Evolutionary conservation across 2,113 vertebrate species (phyloP), one percentile per base, ranked within the genome.

Genomic region (Takifugu flavidus): DNA sequence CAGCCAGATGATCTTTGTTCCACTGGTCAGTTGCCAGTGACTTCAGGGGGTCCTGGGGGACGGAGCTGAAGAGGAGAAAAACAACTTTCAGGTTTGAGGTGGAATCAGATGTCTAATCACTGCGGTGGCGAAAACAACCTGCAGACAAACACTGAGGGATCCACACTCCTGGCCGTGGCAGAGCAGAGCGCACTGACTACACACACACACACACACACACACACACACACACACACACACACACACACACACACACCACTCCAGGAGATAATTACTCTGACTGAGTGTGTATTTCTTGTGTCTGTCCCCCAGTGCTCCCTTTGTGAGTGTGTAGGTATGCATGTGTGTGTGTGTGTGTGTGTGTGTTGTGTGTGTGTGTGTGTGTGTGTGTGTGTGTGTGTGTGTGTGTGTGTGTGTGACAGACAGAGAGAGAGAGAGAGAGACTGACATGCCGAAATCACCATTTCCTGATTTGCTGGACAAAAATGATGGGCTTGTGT

Each of bases 211-310:
- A 29, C 29, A 29, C 29, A 29, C 31, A 34, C 31, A 34, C n/a
- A n/a, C n/a, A n/a, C n/a, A n/a, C n/a, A n/a, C n/a, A n/a, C n/a
- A 7, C 79, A 79, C 26, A 39, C 34, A 39, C 34, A 39, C 7
- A 39, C 29, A 29, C 31, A 34, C 34, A 39, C 34, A 39, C 34
- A 39, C 34, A 49, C 67, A 79, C 51, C 78, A 89, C 90, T 86
- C 72, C 74, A 83, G 87, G 87, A 88, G 84, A 86, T 90, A 89
- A 91, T 91, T 91, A 91, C 80, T 76, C 51, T 47, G 68, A 63
- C 79, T 72, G 70, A 74, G 61, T 74, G 77, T 81, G 77, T 71
- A 65, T 71, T 51, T 65, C 76, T 75, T 25, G 44, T 81, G 71
- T 82, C 74, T 84, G 80, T 82, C 77, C 72, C 81, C 65, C 67